These are phyloP conservation scores for Formicarius rufipectus DNA, from an alignment of 2,113 vertebrate genomes.

Conservation along the genomic window DNA sequence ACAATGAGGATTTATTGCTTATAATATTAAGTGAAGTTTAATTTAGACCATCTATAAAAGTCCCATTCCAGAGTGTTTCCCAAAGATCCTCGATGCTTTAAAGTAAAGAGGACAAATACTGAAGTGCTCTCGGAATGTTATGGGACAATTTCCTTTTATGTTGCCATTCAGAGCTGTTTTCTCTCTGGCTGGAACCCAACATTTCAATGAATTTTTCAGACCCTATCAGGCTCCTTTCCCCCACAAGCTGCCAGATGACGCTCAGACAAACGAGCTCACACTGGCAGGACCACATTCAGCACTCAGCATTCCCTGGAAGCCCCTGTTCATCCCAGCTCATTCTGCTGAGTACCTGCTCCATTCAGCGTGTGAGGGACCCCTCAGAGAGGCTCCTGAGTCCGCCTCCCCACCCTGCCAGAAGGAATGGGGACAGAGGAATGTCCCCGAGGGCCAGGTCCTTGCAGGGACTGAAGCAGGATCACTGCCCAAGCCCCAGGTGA, in stretches of 20 bases:
- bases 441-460: too few relatives aligned
- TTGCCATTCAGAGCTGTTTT: slow-evolving; percentile 41
- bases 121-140: slow-evolving; percentile 53
- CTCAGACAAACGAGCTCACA: neutral
- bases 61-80: slow-evolving; percentile 52
- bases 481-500: neutral
- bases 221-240: slow-evolving; percentile 5
- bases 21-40: slow-evolving; percentile 64
- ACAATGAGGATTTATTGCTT: slow-evolving; percentile 61
- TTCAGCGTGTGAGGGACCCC: rapidly evolving
- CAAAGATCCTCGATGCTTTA: slow-evolving; percentile 45
- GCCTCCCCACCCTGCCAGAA: neutral
- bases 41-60: slow-evolving; percentile 66
- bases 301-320: neutral
- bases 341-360: neutral
- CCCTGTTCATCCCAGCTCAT: neutral
- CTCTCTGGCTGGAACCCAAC: slow-evolving; percentile 50
- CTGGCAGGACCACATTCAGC: slow-evolving; percentile 4
- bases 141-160: slow-evolving; percentile 66
- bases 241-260: slow-evolving; percentile 33
- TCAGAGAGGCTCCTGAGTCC: rapidly evolving
- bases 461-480: rapidly evolving
- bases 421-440: neutral
- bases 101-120: slow-evolving; percentile 66
- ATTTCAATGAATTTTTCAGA: slow-evolving; percentile 52